Evolutionary conservation across 2,888 invertebrate species (phyloP).

Genomic region (Apodemia zela): DNA sequence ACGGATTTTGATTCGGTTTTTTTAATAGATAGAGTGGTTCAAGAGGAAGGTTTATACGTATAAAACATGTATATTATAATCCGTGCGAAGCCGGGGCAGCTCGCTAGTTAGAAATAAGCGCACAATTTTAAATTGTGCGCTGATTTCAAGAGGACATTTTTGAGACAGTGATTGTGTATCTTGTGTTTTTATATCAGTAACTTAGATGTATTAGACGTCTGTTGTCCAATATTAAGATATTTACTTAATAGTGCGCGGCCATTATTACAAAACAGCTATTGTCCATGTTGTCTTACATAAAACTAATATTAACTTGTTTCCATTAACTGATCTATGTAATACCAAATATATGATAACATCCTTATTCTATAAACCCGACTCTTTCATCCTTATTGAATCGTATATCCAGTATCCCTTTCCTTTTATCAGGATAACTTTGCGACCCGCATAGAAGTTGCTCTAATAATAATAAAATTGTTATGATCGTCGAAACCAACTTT

Average conservation of each 20-base stretch:
- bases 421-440: slow-evolving; percentile 37
- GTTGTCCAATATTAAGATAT: neutral
- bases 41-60: too few relatives aligned
- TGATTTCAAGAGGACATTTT: too few relatives aligned
- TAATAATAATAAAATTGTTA: slow-evolving; percentile 66
- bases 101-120: too few relatives aligned
- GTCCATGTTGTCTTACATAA: slow-evolving; percentile 2
- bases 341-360: slow-evolving; percentile 11
- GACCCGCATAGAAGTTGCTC: slow-evolving; percentile 44
- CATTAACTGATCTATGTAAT: neutral
- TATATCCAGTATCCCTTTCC: slow-evolving; percentile 31
- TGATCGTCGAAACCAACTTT: slow-evolving; percentile 56
- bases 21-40: too few relatives aligned
- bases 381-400: slow-evolving; percentile 22
- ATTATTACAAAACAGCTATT: neutral
- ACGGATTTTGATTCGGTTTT: too few relatives aligned
- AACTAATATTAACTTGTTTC: slow-evolving; percentile 5
- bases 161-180: too few relatives aligned
- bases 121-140: too few relatives aligned
- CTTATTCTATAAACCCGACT: slow-evolving; percentile 24
- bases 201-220: too few relatives aligned
- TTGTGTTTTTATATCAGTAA: too few relatives aligned
- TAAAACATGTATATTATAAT: too few relatives aligned
- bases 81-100: too few relatives aligned
- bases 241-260: neutral